Percentiles rank a stretch among this genome's conserved stretches.
Evolutionary conservation across 2,113 vertebrate genomes (phyloP).

Genomic region (Castor canadensis): DNA sequence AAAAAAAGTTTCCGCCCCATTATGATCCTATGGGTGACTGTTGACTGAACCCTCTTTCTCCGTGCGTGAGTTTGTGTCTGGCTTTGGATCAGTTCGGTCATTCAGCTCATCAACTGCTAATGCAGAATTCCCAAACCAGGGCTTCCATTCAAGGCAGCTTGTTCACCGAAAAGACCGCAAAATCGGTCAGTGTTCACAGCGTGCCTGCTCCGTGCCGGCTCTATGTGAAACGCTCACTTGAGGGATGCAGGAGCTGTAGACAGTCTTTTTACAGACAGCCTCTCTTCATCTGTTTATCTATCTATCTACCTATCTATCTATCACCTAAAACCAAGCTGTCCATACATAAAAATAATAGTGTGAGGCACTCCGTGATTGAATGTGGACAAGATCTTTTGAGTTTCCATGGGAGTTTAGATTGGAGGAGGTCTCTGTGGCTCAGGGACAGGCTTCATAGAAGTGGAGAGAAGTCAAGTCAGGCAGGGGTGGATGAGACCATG

Average conservation of each 20-base stretch:
- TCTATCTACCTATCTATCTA: too few species aligned
- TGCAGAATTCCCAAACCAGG: neutral
- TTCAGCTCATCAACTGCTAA: fast-evolving
- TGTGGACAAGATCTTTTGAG: neutral
- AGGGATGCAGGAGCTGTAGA: neutral
- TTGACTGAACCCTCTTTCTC: neutral
- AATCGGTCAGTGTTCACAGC: neutral
- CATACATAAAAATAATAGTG: neutral
- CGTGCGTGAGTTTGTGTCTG: neutral
- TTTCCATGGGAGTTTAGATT: neutral
- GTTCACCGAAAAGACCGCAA: neutral
- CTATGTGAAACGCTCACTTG: neutral
- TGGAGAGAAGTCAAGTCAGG: neutral
- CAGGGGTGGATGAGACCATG: neutral
- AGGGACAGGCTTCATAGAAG: neutral
- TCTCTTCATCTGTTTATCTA: neutral
- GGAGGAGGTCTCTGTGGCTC: neutral
- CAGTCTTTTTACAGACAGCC: neutral
- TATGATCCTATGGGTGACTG: too few species aligned
- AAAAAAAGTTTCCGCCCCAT: neutral
- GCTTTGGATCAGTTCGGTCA: neutral
- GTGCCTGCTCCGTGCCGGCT: neutral
- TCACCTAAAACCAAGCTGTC: neutral
- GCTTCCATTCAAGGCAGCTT: neutral
- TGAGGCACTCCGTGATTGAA: neutral